phyloP scores from a whole-genome alignment of 2,888 invertebrate species.

The Diarsia brunnea region DNA sequence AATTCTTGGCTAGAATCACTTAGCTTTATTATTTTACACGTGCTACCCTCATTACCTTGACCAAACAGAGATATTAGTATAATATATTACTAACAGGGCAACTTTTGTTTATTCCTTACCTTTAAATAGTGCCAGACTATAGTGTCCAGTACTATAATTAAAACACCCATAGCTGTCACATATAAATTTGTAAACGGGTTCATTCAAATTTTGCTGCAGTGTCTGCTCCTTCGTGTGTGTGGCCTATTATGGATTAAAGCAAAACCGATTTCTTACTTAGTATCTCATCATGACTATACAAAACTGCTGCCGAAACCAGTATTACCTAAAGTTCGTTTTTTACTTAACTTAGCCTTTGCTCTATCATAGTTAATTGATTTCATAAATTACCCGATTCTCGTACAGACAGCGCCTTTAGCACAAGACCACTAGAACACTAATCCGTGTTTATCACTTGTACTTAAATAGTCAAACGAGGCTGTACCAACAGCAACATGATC shows the following conservation, averaged over 20 bases:
- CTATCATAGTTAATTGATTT: neutral
- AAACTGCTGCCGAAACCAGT: neutral
- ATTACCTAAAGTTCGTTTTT: conserved; percentile 3
- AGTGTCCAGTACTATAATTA: neutral
- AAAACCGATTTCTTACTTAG: neutral
- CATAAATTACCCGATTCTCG: neutral
- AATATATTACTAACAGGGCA: neutral
- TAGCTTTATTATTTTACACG: conserved; percentile 20
- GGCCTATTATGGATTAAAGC: neutral
- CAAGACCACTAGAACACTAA: neutral
- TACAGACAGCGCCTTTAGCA: conserved; percentile 2
- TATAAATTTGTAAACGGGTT: neutral
- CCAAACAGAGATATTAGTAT: neutral
- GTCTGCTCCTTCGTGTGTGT: neutral
- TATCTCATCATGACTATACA: conserved; percentile 18
- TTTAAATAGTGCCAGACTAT: neutral
- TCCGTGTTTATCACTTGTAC: neutral
- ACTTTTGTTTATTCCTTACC: neutral
- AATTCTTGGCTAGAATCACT: conserved; percentile 27
- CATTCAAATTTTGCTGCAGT: neutral
- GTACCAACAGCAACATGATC: conserved; percentile 33
- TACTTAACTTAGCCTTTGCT: neutral
- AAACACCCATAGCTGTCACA: neutral
- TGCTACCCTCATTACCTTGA: conserved; percentile 3
- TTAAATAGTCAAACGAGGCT: conserved; percentile 33